Percentiles rank a stretch among this genome's conserved stretches.
Conservation (phyloP, 2,113 vertebrate species). For the Proteles cristata region DNA sequence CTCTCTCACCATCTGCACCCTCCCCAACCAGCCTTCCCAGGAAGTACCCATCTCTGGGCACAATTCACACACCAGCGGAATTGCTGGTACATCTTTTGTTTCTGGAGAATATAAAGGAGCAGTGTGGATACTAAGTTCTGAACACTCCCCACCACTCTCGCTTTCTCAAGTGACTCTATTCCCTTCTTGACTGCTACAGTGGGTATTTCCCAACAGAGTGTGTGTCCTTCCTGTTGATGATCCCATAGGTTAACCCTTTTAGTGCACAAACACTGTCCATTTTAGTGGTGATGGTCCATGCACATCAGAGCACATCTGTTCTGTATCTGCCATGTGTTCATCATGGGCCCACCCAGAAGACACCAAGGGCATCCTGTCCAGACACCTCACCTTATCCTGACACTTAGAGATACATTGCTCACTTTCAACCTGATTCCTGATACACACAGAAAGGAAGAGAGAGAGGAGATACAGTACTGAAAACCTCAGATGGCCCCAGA, state of each 20-base stretch:
- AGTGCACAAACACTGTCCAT: not conserved
- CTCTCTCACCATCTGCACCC: not conserved
- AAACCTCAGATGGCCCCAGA: conserved; percentile 54
- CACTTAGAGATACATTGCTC: not conserved
- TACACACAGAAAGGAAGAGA: conserved; percentile 44
- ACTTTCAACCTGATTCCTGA: not conserved
- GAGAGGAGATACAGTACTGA: conserved; percentile 44
- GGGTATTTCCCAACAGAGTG: not conserved
- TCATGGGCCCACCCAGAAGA: not conserved
- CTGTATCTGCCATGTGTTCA: not conserved
- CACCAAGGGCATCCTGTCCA: not conserved
- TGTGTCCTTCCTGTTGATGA: not conserved
- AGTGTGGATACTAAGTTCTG: not conserved
- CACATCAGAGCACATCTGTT: not conserved
- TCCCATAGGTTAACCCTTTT: not conserved
- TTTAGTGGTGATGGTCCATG: not conserved
- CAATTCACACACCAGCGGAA: not conserved
- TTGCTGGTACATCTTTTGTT: not conserved
- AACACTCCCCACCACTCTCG: not conserved
- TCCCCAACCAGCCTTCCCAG: not conserved
- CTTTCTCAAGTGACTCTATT: not conserved
- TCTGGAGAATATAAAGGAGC: not conserved
- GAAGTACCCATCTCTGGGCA: not conserved
- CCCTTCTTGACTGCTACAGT: not conserved
- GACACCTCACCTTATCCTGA: not conserved